Conservation (phyloP, 1,140 invertebrate species). For the Atta cephalotes region DNA sequence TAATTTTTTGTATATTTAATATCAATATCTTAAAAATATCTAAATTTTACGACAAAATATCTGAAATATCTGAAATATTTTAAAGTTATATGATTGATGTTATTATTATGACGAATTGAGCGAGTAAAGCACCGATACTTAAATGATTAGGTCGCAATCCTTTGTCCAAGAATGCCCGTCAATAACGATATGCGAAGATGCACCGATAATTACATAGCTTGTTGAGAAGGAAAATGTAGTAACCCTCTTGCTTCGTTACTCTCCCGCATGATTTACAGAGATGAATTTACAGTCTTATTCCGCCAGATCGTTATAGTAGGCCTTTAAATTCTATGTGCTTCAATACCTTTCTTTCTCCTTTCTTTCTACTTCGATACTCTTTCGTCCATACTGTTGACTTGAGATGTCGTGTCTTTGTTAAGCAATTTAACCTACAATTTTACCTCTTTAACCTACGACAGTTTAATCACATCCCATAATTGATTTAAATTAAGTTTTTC, state of each 20-base stretch:
- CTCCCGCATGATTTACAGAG: slow-evolving; percentile 75
- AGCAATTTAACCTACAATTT: slow-evolving; percentile 18
- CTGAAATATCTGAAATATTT: too few relatives aligned
- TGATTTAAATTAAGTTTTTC: slow-evolving; percentile 6
- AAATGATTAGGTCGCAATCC: slow-evolving; percentile 3
- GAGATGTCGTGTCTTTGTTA: slow-evolving; percentile 32
- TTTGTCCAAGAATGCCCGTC: slow-evolving; percentile 67
- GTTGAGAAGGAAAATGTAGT: slow-evolving; percentile 55
- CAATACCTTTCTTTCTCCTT: not conserved
- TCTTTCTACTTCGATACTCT: not conserved
- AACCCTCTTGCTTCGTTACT: slow-evolving; percentile 63
- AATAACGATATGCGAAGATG: slow-evolving; percentile 66
- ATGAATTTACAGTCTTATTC: slow-evolving; percentile 77
- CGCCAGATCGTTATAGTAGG: slow-evolving; percentile 58
- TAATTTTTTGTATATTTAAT: not conserved
- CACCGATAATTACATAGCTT: slow-evolving; percentile 42
- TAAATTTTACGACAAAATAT: not conserved
- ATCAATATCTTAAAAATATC: not conserved
- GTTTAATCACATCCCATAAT: not conserved
- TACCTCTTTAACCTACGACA: not conserved
- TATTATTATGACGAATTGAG: not conserved
- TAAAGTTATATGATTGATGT: not conserved
- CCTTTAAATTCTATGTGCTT: slow-evolving; percentile 43
- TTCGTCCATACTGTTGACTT: not conserved
- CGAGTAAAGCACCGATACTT: slow-evolving; percentile 1